Base-by-base conservation (phyloP, 2,113 vertebrate genomes). In the Rhadina sibilatrix region DNA sequence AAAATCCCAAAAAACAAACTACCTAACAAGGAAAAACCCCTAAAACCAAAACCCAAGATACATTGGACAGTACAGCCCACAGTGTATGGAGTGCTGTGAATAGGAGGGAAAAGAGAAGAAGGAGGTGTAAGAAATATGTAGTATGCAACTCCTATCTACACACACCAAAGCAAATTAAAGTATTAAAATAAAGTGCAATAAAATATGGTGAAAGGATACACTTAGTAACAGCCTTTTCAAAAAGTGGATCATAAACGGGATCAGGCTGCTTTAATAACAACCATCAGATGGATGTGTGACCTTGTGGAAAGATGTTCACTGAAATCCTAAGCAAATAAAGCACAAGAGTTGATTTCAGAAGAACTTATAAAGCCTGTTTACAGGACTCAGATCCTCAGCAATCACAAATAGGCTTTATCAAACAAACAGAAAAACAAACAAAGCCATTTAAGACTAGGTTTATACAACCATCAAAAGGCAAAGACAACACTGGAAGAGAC, bases 161-260 rank as follows among this genome's bases (percentile, higher is more conserved):
- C 8, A 60, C 21, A 68, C 3, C 15, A 75, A 71, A 87, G 42
- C 9, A 76, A 84, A 59, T 6, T 31, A 28, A 69, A 88, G 2
- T 9, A 56, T 37, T 75, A 72, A 80, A 75, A 64, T 33, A n/a
- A 54, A 89, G 23, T 60, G 15, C 35, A 60, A 23, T 20, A 49
- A 4, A 33, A 25, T 24, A 18, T 11, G 5, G 23, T 78, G 11
- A 17, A 84, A 72, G 5, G 23, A 56, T 22, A 13, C 17, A 23
- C 4, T 64, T 64, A 64, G 70, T 72, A 64, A 50, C 4, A 37
- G 2, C 1, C 5, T 74, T 90, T 72, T 60, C 25, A 50, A 85
- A 71, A 86, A 6, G 7, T 1, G 1, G 2, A 8, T 37, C 5
- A 60, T 65, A 83, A 61, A 63, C 1, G 1, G 3, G 3, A 47